A percentile compares a stretch with the other conserved stretches of the same genome.
phyloP scores from a whole-genome alignment of 2,888 invertebrate species.

The Campoplex capitator region DNA sequence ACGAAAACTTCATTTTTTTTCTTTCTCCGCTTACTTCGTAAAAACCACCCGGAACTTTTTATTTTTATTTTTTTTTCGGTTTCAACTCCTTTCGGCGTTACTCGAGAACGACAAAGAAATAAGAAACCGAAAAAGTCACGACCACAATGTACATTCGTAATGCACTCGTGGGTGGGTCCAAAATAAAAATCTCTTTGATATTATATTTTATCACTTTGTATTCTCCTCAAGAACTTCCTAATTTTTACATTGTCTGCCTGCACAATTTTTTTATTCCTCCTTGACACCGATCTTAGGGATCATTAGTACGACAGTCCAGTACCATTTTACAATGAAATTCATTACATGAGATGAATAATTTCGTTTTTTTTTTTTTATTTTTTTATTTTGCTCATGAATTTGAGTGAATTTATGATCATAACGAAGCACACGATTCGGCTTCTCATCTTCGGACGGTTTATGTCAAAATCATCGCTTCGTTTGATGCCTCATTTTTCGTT shows the following conservation, averaged over 20 bases:
- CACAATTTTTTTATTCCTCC: constrained; percentile 2
- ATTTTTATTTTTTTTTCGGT: constrained; percentile 1
- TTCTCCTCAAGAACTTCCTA: constrained; percentile 25
- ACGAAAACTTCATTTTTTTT: constrained; percentile 54
- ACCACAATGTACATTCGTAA: constrained; percentile 31
- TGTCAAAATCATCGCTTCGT: not conserved
- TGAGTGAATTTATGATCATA: not conserved
- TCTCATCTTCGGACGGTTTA: not conserved
- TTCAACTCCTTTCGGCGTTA: constrained; percentile 35
- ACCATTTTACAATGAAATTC: constrained; percentile 7
- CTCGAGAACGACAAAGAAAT: constrained; percentile 26
- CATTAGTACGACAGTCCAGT: not conserved
- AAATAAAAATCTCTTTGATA: constrained; percentile 43
- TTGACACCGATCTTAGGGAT: constrained; percentile 10
- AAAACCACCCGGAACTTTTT: constrained; percentile 29
- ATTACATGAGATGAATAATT: not conserved
- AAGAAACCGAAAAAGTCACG: constrained; percentile 20
- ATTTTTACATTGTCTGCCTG: constrained; percentile 18
- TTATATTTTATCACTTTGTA: constrained; percentile 41
- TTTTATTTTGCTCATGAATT: not conserved
- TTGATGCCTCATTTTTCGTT: not conserved
- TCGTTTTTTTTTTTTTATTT: not conserved
- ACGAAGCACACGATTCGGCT: not conserved
- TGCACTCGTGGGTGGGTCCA: constrained; percentile 58
- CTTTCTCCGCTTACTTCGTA: constrained; percentile 29